Evolutionary conservation across 1,140 invertebrate species (phyloP), one percentile per base, ranked within the genome.

Genomic region (Platyscapa corneri): DNA sequence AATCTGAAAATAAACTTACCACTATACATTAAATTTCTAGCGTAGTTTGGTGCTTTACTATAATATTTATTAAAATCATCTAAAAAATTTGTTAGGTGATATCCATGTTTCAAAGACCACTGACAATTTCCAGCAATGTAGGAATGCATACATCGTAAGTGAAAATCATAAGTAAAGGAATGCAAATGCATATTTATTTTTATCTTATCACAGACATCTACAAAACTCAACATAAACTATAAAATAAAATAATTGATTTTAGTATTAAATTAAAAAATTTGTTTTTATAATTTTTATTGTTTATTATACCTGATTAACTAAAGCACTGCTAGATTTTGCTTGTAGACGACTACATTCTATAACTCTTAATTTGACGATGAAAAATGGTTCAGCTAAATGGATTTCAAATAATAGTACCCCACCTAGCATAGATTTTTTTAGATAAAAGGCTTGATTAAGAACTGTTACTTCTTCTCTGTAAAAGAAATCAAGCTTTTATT

Each of bases 121-220:
- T 95, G 94, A 74, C 92, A 91, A 82, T 94, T 94, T 34, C 95
- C 95, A 86, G 95, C 94, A 49, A 97, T 95, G 88, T 97, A 97
- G 0, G 95, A 94, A 88, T 96, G 95, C 82, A 97, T 95, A 67
- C 95, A 95, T 79, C 97, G 94, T 53, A 98, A 93, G 92, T 98
- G 97, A 91, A 97, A 98, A 91, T 98, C 97, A 88, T 97, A 97
- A 0, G 97, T 97, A 90, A 98, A 98, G 1, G 97, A 98, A 92
- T 98, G 97, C 53, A 97, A 93, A 92, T 98, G 97, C 93, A 97
- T 95, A 56, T 94, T 93, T 64, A 95, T 93, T 92, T 96, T 97
- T 42, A 97, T 95, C 89, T 95, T 95, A 89, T 97, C 96, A 91
- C 96, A 96, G 90, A 96, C 96, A 89, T 97, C 96, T 87, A 97